Conservation (phyloP, 2,113 vertebrate species). For the Zingel zingel region DNA sequence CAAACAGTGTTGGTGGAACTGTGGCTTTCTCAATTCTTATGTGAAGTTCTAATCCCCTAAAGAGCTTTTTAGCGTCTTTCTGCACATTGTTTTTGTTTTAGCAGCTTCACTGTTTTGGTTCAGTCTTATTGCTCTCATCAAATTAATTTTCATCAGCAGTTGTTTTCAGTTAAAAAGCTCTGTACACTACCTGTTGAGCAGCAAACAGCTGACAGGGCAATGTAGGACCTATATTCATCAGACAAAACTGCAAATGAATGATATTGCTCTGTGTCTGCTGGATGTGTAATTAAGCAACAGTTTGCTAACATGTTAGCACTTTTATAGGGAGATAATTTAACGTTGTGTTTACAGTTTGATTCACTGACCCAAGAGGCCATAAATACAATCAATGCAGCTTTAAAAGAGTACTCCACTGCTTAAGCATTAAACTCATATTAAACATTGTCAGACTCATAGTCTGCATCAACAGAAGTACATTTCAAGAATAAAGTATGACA, state of each 20-base stretch:
- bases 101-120: not conserved
- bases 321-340: not conserved
- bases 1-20: not conserved
- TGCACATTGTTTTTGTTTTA: not conserved
- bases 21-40: not conserved
- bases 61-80: not conserved
- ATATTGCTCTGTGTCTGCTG: not conserved
- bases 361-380: not conserved
- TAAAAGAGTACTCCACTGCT: not conserved
- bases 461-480: too few species aligned
- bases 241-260: not conserved
- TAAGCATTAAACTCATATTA: not conserved
- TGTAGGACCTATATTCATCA: not conserved
- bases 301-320: not conserved
- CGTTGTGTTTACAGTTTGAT: not conserved
- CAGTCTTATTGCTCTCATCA: not conserved
- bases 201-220: not conserved
- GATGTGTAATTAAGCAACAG: not conserved
- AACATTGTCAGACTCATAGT: not conserved
- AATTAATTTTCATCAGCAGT: not conserved
- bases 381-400: not conserved
- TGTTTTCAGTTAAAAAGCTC: not conserved
- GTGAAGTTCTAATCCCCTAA: too few species aligned
- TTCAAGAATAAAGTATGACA: too few species aligned
- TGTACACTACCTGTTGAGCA: not conserved